phyloP scores from a whole-genome alignment of 2,888 invertebrate species.

The Punctoribates punctum region DNA sequence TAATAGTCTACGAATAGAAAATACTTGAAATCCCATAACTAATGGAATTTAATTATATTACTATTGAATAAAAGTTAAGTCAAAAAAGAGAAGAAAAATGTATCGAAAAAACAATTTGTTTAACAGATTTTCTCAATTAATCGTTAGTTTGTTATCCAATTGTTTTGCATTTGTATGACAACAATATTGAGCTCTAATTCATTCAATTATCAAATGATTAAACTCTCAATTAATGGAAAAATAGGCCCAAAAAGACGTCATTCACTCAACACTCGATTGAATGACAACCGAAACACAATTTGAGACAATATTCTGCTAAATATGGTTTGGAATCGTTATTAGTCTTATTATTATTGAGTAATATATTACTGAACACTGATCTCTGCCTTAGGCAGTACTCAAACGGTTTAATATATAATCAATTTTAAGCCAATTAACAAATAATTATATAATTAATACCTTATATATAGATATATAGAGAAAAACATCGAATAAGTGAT shows the following conservation, averaged over 20 bases:
- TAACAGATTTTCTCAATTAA: not conserved
- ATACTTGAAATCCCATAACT: constrained; percentile 21
- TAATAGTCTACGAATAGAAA: constrained; percentile 22
- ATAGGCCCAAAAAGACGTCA: not conserved
- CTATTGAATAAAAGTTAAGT: constrained; percentile 15
- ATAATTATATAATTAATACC: not conserved
- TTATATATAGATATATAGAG: not conserved
- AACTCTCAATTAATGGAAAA: not conserved
- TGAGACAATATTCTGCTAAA: not conserved
- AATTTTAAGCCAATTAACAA: constrained; percentile 6
- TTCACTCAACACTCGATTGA: not conserved
- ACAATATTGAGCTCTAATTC: constrained; percentile 24
- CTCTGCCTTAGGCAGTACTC: constrained; percentile 23
- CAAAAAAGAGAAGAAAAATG: constrained; percentile 6
- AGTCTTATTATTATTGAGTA: not conserved
- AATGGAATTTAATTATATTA: constrained; percentile 21
- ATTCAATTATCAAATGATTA: not conserved
- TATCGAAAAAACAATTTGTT: not conserved
- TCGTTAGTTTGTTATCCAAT: not conserved
- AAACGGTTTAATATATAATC: not conserved
- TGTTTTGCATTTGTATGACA: constrained; percentile 18
- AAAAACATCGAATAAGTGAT: not conserved
- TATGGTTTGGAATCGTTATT: not conserved
- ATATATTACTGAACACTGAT: constrained; percentile 25
- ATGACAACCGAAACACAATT: not conserved